Percentiles rank a stretch among this genome's conserved stretches.
phyloP scores from a whole-genome alignment of 2,113 vertebrate species.

The Crotalus tigris region DNA sequence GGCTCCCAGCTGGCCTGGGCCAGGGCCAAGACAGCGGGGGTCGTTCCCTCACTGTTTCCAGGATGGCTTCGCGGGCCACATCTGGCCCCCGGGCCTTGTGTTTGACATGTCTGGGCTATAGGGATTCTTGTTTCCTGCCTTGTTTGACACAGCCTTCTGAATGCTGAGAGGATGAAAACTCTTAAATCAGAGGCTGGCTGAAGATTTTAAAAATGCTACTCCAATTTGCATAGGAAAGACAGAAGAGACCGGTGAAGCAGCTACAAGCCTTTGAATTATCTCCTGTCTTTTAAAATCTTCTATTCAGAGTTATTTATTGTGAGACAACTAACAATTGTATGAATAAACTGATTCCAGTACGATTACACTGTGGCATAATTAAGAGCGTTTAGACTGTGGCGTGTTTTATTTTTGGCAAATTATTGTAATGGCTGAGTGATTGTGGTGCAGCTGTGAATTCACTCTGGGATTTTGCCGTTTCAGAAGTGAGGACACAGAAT shows the following conservation, averaged over 20 bases:
- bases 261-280: background rate
- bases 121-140: background rate
- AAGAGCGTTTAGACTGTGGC: background rate
- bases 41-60: too few species aligned
- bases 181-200: background rate
- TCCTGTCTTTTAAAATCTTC: background rate
- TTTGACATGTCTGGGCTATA: background rate
- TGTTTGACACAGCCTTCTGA: background rate
- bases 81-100: too few species aligned
- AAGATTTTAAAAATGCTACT: background rate
- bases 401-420: background rate
- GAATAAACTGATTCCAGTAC: background rate
- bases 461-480: constrained; percentile 18
- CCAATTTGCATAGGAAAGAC: background rate
- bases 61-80: too few species aligned
- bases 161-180: background rate
- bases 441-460: background rate
- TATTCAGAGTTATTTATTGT: background rate
- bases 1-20: too few species aligned
- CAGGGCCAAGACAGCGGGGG: too few species aligned
- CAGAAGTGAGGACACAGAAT: constrained; percentile 58
- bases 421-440: background rate
- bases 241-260: background rate
- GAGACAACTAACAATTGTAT: background rate
- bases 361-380: background rate